Conservation (phyloP, 2,888 invertebrate species). For the Cenopis cana region DNA sequence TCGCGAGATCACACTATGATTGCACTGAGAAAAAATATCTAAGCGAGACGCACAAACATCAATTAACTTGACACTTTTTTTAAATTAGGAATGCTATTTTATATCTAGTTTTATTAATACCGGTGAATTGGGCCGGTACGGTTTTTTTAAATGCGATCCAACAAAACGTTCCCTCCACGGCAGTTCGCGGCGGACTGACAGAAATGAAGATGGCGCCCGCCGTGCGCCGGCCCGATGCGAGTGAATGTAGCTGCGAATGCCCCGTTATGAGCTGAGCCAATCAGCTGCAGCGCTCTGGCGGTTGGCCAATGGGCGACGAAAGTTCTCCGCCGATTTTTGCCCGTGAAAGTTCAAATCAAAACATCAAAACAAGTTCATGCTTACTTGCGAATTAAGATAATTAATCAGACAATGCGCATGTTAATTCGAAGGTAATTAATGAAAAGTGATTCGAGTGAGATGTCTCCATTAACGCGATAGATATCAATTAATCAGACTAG, state of each 20-base stretch:
- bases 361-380: slow-evolving; percentile 52
- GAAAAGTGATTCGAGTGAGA: slow-evolving; percentile 19
- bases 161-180: slow-evolving; percentile 67
- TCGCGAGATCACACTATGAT: slow-evolving; percentile 74
- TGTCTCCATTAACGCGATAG: slow-evolving; percentile 21
- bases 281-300: slow-evolving; percentile 50
- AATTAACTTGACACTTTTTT: slow-evolving; percentile 72
- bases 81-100: slow-evolving; percentile 53
- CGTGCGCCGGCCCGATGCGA: slow-evolving; percentile 66
- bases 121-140: slow-evolving; percentile 65
- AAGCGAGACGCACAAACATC: slow-evolving; percentile 66
- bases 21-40: slow-evolving; percentile 69
- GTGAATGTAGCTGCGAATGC: slow-evolving; percentile 69
- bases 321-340: slow-evolving; percentile 56
- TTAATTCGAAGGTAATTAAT: slow-evolving; percentile 26
- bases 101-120: slow-evolving; percentile 56
- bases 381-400: slow-evolving; percentile 41
- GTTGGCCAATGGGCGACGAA: slow-evolving; percentile 58
- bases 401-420: slow-evolving; percentile 18
- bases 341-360: slow-evolving; percentile 76
- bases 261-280: slow-evolving; percentile 67
- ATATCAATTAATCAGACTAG: slow-evolving; percentile 17
- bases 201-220: slow-evolving; percentile 73
- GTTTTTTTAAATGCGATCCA: slow-evolving; percentile 54
- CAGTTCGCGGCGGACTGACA: slow-evolving; percentile 79